These are phyloP conservation scores for Galeopsomyia nigrocyanea DNA, from an alignment of 2,888 invertebrate genomes.

Conservation along the genomic window DNA sequence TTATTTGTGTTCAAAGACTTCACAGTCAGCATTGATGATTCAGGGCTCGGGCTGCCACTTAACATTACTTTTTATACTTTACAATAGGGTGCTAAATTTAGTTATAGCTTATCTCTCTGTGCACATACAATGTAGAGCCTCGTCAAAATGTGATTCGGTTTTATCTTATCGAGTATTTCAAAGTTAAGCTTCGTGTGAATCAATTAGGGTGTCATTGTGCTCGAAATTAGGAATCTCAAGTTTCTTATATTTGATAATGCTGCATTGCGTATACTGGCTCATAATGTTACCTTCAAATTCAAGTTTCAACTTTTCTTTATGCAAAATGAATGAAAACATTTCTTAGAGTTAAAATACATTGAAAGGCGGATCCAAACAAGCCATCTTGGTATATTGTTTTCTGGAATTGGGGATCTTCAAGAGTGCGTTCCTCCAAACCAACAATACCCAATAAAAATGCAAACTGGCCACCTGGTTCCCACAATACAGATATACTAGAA, in stretches of 20 bases:
- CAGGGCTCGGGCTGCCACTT: conserved; percentile 8
- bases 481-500: conserved; percentile 4
- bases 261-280: too few relatives aligned
- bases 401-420: conserved; percentile 26
- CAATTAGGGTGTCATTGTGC: conserved; percentile 55
- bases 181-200: conserved; percentile 10
- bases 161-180: conserved; percentile 14
- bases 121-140: conserved; percentile 29
- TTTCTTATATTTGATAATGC: background rate
- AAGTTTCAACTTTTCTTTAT: conserved; percentile 64
- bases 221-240: conserved; percentile 66
- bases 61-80: background rate
- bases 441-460: conserved; percentile 5
- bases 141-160: conserved; percentile 12
- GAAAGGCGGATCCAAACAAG: background rate
- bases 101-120: conserved; percentile 21
- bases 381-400: conserved; percentile 1
- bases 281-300: background rate
- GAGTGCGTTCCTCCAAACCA: conserved; percentile 33
- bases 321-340: conserved; percentile 55
- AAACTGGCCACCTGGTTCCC: conserved; percentile 34
- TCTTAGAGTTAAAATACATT: conserved; percentile 9
- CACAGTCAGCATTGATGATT: background rate
- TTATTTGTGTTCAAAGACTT: background rate
- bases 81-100: background rate